A percentile compares a stretch with the other conserved stretches of the same genome.
Conservation (phyloP, 2,113 vertebrate genomes). For the Brachyhypopomus occidentalis region DNA sequence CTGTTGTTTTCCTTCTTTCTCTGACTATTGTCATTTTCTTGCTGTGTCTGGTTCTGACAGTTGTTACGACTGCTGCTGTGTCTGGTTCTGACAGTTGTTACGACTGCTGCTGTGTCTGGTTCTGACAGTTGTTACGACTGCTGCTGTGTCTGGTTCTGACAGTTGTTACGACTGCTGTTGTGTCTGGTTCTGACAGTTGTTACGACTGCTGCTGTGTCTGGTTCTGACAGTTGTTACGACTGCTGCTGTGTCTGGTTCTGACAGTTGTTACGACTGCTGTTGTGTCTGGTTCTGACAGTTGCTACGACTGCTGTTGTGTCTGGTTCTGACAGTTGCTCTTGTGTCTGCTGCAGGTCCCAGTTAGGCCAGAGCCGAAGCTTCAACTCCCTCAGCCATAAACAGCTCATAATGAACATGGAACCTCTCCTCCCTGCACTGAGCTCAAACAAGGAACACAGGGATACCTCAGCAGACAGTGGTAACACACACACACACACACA, state of each 20-base stretch:
- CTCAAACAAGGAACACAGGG: conserved; percentile 84
- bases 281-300: conserved; percentile 26
- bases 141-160: conserved; percentile 32
- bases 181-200: too few relatives aligned
- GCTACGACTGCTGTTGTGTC: too few relatives aligned
- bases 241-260: too few relatives aligned
- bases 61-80: too few relatives aligned
- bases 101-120: too few relatives aligned
- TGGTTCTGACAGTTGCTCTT: too few relatives aligned
- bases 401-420: conserved; percentile 97
- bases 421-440: conserved; percentile 88
- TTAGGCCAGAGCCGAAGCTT: conserved; percentile 92
- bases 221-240: too few relatives aligned
- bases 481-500: conserved; percentile 42
- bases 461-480: conserved; percentile 78
- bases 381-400: conserved; percentile 90
- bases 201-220: too few relatives aligned
- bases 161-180: too few relatives aligned
- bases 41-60: conserved; percentile 32
- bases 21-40: background rate
- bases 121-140: too few relatives aligned
- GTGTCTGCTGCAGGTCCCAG: conserved; percentile 76
- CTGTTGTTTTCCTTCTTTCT: background rate
- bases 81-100: too few relatives aligned
- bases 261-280: too few relatives aligned